These are phyloP conservation scores for Antechinus stuartii DNA, from an alignment of 2,113 vertebrate species.

Conservation along the genomic window DNA sequence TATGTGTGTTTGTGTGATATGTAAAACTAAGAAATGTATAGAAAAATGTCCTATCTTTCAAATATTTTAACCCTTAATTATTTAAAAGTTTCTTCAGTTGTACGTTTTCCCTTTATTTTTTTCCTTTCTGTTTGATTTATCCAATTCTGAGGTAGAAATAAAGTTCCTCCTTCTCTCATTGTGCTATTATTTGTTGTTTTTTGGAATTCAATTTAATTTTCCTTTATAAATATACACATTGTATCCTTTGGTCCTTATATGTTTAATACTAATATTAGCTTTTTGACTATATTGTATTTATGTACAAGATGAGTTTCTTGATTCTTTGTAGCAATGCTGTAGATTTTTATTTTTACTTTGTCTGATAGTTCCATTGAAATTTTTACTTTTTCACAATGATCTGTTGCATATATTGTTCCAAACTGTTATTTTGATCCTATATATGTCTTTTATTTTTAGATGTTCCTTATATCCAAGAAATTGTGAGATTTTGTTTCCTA, in stretches of 20 bases:
- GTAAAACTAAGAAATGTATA: not conserved
- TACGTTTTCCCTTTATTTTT: not conserved
- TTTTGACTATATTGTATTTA: not conserved
- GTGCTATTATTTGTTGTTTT: not conserved
- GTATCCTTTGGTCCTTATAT: not conserved
- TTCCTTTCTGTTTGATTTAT: not conserved
- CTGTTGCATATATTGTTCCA: not conserved
- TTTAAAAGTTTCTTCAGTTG: not conserved
- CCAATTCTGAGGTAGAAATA: not conserved
- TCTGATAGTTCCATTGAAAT: not conserved
- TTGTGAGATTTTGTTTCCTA: not conserved
- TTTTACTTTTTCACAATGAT: accelerated
- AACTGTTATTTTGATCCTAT: not conserved
- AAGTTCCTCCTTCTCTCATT: not conserved
- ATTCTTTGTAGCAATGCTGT: not conserved
- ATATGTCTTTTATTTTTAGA: not conserved
- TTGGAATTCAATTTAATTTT: not conserved
- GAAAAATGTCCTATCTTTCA: not conserved
- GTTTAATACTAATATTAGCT: not conserved
- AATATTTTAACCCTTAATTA: not conserved
- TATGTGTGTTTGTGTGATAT: not conserved
- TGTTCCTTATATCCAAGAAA: not conserved
- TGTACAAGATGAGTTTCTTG: not conserved
- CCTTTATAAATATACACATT: not conserved
- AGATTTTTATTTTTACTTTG: not conserved